These are phyloP conservation scores for Yponomeuta cagnagella DNA, from an alignment of 2,888 invertebrate species.

Conservation along the genomic window DNA sequence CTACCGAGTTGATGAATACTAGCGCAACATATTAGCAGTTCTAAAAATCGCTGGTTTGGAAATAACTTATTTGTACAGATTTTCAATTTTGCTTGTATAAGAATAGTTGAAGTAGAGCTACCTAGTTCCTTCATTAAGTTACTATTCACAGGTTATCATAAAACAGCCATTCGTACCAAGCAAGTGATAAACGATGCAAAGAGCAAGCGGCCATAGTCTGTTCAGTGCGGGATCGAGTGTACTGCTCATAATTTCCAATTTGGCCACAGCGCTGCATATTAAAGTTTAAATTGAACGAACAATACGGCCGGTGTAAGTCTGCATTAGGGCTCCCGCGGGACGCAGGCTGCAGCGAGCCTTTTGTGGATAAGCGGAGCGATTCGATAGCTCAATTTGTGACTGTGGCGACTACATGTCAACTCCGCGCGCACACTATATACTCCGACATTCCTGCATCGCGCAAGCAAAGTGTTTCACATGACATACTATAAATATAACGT, in stretches of 20 bases:
- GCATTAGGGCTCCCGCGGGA: slow-evolving; percentile 60
- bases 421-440: no score
- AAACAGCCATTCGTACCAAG: background rate
- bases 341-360: background rate
- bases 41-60: no score
- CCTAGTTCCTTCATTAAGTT: no score
- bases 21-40: no score
- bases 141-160: background rate
- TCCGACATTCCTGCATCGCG: no score
- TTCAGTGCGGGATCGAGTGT: slow-evolving; percentile 27
- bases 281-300: slow-evolving; percentile 72
- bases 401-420: no score
- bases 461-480: no score
- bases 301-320: slow-evolving; percentile 65
- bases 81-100: no score
- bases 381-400: background rate
- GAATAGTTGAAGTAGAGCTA: no score
- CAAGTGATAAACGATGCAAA: background rate
- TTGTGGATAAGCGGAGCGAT: background rate
- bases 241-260: slow-evolving; percentile 68
- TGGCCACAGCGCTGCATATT: slow-evolving; percentile 62
- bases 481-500: no score
- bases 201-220: slow-evolving; percentile 1
- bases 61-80: no score
- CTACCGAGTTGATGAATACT: no score